Percentiles rank a stretch among this genome's conserved stretches.
phyloP scores from a whole-genome alignment of 1,140 invertebrate species.

The Tetranychus cinnabarinus region DNA sequence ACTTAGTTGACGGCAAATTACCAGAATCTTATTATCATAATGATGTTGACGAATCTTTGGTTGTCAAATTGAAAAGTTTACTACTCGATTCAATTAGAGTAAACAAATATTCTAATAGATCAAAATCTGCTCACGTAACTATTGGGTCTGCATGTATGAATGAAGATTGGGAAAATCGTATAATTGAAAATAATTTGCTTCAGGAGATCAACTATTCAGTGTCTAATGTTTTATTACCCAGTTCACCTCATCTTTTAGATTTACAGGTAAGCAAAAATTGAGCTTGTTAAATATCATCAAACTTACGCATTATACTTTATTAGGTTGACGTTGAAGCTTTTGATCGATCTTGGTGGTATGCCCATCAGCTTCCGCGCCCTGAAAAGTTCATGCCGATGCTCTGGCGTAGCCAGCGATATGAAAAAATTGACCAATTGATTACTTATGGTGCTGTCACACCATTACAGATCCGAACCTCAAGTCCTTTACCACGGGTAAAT shows the following conservation, averaged over 20 bases:
- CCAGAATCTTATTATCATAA: constrained; percentile 3
- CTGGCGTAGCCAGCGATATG: not conserved
- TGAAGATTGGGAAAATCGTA: not conserved
- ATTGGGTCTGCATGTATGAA: not conserved
- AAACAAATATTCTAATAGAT: not conserved
- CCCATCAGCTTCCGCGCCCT: not conserved
- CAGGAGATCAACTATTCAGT: not conserved
- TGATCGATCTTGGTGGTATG: not conserved
- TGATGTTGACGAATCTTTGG: not conserved
- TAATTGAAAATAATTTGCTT: not conserved
- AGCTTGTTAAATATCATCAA: too few relatives aligned
- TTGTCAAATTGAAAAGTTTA: not conserved
- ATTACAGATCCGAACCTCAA: not conserved
- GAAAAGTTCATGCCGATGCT: not conserved
- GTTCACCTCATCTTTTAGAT: not conserved
- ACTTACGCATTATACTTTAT: too few relatives aligned
- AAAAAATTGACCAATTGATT: not conserved
- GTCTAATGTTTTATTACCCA: not conserved
- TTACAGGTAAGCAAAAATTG: not conserved
- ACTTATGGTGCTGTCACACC: not conserved
- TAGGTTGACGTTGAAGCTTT: not conserved
- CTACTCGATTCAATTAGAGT: not conserved
- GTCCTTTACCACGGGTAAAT: not conserved
- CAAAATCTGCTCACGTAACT: not conserved
- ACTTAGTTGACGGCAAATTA: constrained; percentile 24